A percentile compares a stretch with the other conserved stretches of the same genome.
phyloP scores from a whole-genome alignment of 2,888 invertebrate genomes.

The Nezara viridula region DNA sequence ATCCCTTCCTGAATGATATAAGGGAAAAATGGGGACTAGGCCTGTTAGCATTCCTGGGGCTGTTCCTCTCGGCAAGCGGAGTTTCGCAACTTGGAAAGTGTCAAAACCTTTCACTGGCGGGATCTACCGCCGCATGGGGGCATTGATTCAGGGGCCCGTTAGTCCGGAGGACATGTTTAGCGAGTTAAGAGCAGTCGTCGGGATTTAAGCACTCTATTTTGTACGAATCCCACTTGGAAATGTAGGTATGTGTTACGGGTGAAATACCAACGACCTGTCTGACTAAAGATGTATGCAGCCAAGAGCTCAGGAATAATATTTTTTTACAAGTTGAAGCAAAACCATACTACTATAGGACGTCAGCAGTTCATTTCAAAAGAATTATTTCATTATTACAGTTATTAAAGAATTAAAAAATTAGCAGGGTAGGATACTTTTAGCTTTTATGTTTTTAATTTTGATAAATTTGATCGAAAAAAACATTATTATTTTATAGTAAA shows the following conservation, averaged over 20 bases:
- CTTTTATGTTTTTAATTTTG: too few relatives aligned
- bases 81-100: slow-evolving; percentile 40
- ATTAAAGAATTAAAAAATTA: too few relatives aligned
- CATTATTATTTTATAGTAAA: too few relatives aligned
- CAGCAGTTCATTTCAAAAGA: too few relatives aligned
- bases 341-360: too few relatives aligned
- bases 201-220: not conserved
- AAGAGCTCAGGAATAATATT: not conserved
- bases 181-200: not conserved
- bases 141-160: not conserved
- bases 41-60: not conserved
- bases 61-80: not conserved
- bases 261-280: not conserved
- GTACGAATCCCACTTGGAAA: not conserved
- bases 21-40: slow-evolving; percentile 6
- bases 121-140: slow-evolving; percentile 10
- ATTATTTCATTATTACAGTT: too few relatives aligned
- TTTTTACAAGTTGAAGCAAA: not conserved
- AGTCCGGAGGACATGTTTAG: not conserved
- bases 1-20: slow-evolving; percentile 29
- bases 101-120: slow-evolving; percentile 19
- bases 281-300: not conserved
- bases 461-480: too few relatives aligned
- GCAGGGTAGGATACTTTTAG: too few relatives aligned
- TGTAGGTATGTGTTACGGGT: slow-evolving; percentile 23